phyloP scores from a whole-genome alignment of 2,888 invertebrate species.

The Patella caerulea region DNA sequence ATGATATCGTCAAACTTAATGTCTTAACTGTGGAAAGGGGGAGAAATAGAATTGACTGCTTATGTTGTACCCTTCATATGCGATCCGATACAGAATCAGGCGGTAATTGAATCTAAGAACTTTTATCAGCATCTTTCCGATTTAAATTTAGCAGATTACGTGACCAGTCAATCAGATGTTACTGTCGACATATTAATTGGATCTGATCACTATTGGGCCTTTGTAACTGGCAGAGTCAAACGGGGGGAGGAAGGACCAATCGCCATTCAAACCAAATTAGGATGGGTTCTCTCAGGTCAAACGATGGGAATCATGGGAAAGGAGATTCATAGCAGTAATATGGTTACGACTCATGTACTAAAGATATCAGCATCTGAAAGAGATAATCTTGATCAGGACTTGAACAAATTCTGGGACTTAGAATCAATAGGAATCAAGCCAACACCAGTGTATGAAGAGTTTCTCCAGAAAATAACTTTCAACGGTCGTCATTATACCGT shows the following conservation, averaged over 20 bases:
- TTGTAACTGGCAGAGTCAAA: not conserved
- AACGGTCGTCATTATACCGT: not conserved
- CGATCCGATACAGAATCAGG: not conserved
- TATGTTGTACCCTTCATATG: not conserved
- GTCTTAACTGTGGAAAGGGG: not conserved
- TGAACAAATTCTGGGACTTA: conserved; percentile 2
- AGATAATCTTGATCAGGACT: not conserved
- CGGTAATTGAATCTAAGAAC: not conserved
- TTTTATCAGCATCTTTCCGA: not conserved
- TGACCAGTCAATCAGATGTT: not conserved
- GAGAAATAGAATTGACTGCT: not conserved
- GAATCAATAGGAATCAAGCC: not conserved
- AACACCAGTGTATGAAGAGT: not conserved
- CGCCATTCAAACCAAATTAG: not conserved
- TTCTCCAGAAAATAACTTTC: not conserved
- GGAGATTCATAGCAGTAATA: not conserved
- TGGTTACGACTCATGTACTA: not conserved
- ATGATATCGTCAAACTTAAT: not conserved
- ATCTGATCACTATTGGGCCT: not conserved
- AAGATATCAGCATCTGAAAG: not conserved
- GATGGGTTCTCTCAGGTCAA: conserved; percentile 5
- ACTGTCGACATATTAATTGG: conserved; percentile 1
- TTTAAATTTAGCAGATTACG: not conserved
- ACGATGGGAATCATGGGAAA: not conserved
- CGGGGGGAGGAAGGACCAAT: not conserved